Evolutionary conservation across 2,888 invertebrate species (phyloP), one percentile per base, ranked within the genome.

Genomic region (Parascotia fuliginaria): DNA sequence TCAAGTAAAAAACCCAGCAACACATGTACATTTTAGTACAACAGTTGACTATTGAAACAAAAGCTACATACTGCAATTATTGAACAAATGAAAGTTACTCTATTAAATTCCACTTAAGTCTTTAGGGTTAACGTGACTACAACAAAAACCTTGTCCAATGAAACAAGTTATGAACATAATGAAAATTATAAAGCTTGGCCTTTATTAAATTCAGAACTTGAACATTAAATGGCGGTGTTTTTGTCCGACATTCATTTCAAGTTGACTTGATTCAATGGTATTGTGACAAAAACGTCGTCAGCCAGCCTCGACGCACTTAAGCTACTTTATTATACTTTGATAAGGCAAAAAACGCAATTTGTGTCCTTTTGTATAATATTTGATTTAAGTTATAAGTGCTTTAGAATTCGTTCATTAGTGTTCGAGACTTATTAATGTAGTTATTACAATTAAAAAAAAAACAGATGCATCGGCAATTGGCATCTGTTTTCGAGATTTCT

Each of bases 151-250:
- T 63, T 49, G 67, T 66, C 51, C 53, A 47, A 53, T 42, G 37
- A 58, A 66, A 66, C 68, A 28, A 58, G 67, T 65, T 57, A 58
- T 58, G 42, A 60, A 65, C 38, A 47, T 42, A 67, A 66, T 55
- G 60, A 60, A 69, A 60, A 60, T 69, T 42, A 60, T 55, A 53
- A 60, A 59, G 36, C 42, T 51, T 54, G 47, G 42, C 42, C 40
- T 58, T 59, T 64, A 68, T 61, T 70, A 53, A 70, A 67, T 70
- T 65, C 68, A 55, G 47, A 57, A 52, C 43, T 57, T 37, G 55
- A 54, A 60, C 58, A 50, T 60, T 50, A 51, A 67, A 51, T 34
- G 44, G 36, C 27, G 6, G 24, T 9, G 51, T 68, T 69, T 66
- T 61, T 70, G 33, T 33, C 16, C 13, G 40, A 59, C 62, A 67